A percentile compares a stretch with the other conserved stretches of the same genome.
Conservation (phyloP, 2,113 vertebrate genomes). For the Pycnonotus jocosus region DNA sequence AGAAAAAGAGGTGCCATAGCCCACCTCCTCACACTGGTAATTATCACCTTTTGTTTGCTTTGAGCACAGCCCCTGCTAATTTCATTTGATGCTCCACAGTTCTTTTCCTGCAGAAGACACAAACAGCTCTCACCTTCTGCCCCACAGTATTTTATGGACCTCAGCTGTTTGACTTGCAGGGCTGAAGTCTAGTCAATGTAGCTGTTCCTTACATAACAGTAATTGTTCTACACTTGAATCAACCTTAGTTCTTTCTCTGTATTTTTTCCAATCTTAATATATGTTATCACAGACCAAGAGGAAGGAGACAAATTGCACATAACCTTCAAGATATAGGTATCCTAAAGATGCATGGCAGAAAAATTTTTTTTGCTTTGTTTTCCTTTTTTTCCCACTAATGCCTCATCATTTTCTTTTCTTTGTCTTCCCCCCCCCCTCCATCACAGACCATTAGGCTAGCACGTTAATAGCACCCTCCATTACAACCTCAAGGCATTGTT, state of each 20-base stretch:
- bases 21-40: not conserved
- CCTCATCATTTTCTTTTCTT: not conserved
- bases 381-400: not conserved
- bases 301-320: not conserved
- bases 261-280: not conserved
- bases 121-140: not conserved
- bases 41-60: not conserved
- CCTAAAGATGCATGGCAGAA: not conserved
- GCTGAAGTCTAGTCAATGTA: not conserved
- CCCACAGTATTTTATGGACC: not conserved
- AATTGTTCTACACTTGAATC: not conserved
- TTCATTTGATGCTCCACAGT: not conserved
- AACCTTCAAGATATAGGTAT: not conserved
- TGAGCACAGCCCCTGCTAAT: not conserved
- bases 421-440: not conserved
- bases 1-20: not conserved
- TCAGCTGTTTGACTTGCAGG: not conserved
- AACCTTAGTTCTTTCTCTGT: not conserved
- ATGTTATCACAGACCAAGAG: not conserved
- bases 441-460: not conserved
- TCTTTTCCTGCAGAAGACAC: not conserved
- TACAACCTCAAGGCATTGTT: not conserved
- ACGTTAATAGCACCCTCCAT: not conserved
- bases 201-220: not conserved
- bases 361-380: not conserved